Conservation (phyloP, 2,113 vertebrate genomes). For the Pogonocichla stellata region DNA sequence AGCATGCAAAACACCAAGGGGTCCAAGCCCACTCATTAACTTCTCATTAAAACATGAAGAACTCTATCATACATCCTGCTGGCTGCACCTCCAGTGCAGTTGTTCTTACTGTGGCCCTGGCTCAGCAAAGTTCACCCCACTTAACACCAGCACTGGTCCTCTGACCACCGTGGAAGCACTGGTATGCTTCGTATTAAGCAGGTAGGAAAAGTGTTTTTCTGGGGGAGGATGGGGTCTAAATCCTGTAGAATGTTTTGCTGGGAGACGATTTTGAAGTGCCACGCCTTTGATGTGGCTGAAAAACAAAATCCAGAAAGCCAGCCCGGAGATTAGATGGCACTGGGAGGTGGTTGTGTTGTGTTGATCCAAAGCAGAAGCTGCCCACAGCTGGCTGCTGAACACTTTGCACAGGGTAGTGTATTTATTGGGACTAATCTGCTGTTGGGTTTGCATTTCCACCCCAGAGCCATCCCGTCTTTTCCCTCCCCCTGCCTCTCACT, state of each 20-base stretch:
- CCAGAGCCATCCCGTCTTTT: neutral
- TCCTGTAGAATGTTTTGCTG: neutral
- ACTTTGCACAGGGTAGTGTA: neutral
- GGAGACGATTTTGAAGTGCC: neutral
- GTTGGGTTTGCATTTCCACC: neutral
- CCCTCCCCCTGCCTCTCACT: neutral
- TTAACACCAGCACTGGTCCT: neutral
- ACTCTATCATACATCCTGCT: constrained; percentile 61
- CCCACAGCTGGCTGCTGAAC: neutral
- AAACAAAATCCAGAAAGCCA: neutral
- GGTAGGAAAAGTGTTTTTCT: neutral
- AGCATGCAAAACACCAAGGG: constrained; percentile 54
- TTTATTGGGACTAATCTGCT: neutral
- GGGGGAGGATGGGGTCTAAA: neutral
- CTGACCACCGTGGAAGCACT: neutral
- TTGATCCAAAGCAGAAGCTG: neutral
- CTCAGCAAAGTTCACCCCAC: constrained; percentile 27
- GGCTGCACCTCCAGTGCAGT: constrained; percentile 57
- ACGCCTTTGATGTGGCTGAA: neutral
- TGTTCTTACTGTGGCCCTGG: constrained; percentile 34
- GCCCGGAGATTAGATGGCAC: neutral
- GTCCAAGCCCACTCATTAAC: constrained; percentile 36
- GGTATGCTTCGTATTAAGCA: neutral
- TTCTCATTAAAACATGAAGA: constrained; percentile 56
- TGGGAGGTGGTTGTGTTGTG: neutral